Percentiles rank a stretch among this genome's conserved stretches.
Conservation (phyloP, 1,140 invertebrate genomes). For the Camponotus floridanus region DNA sequence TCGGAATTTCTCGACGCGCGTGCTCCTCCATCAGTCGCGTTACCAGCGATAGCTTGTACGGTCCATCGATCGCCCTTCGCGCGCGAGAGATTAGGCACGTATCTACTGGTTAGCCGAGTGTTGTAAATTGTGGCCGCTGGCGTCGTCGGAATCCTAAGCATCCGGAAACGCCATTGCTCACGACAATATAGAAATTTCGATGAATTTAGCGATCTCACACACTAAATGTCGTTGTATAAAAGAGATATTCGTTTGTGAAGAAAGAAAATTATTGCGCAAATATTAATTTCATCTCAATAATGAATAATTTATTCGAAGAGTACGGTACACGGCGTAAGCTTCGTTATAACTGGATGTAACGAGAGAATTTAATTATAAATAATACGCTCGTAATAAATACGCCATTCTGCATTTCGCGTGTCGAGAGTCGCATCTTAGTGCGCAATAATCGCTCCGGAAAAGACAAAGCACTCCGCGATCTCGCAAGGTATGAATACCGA, state of each 20-base stretch:
- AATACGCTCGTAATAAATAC: constrained; percentile 21
- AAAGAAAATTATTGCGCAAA: background rate
- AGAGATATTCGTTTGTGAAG: background rate
- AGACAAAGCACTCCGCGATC: constrained; percentile 60
- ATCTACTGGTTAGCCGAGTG: constrained; percentile 31
- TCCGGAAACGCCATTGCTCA: background rate
- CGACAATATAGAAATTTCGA: background rate
- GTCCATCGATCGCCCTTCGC: constrained; percentile 42
- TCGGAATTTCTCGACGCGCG: constrained; percentile 52
- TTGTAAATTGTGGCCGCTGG: constrained; percentile 44
- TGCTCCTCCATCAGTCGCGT: constrained; percentile 46
- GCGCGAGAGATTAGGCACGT: constrained; percentile 65
- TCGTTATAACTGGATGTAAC: no score
- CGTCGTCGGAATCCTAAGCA: background rate
- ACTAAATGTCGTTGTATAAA: background rate
- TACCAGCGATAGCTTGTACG: constrained; percentile 44
- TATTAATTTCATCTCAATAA: background rate
- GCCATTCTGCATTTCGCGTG: background rate
- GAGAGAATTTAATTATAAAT: constrained; percentile 25
- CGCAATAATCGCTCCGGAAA: constrained; percentile 32
- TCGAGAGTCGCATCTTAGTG: constrained; percentile 11
- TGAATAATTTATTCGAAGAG: background rate
- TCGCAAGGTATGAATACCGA: constrained; percentile 69
- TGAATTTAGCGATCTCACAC: background rate
- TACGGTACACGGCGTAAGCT: background rate